A percentile compares a stretch with the other conserved stretches of the same genome.
These are phyloP conservation scores for Dryobotodes eremita DNA, from an alignment of 2,888 invertebrate genomes.

Conservation along the genomic window DNA sequence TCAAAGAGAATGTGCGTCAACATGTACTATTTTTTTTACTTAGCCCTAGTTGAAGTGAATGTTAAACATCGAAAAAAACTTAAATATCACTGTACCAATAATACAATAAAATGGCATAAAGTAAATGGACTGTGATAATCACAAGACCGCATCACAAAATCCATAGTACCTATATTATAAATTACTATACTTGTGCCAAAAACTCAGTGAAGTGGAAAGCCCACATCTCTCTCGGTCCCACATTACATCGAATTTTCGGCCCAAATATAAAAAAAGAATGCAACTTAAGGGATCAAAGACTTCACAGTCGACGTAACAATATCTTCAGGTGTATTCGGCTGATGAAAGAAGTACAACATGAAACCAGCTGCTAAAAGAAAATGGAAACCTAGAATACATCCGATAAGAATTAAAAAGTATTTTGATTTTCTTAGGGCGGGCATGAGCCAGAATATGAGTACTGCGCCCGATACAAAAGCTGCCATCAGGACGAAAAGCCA, in stretches of 20 bases:
- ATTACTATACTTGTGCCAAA: conserved; percentile 18
- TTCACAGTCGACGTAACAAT: conserved; percentile 69
- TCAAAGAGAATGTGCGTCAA: conserved; percentile 30
- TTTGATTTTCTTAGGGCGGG: conserved; percentile 93
- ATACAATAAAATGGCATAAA: conserved; percentile 33
- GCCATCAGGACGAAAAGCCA: conserved; percentile 96
- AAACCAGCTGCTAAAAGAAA: conserved; percentile 96
- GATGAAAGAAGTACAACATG: conserved; percentile 95
- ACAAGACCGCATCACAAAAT: conserved; percentile 30
- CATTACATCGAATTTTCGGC: conserved; percentile 11
- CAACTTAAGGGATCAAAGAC: conserved; percentile 49
- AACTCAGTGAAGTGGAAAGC: conserved; percentile 2
- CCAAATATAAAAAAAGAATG: neutral
- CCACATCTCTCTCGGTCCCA: neutral
- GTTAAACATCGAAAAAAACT: conserved; percentile 26
- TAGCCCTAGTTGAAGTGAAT: conserved; percentile 24
- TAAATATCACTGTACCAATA: conserved; percentile 48
- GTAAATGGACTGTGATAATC: conserved; percentile 6
- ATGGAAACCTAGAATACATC: conserved; percentile 94
- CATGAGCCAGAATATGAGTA: conserved; percentile 95
- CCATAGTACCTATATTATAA: conserved; percentile 27
- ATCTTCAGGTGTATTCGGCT: conserved; percentile 78
- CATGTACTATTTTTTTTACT: conserved; percentile 24
- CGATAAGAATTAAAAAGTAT: conserved; percentile 83
- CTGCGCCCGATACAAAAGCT: conserved; percentile 95